These are phyloP conservation scores for Oithona nana DNA, from an alignment of 2,888 invertebrate species.

Conservation along the genomic window DNA sequence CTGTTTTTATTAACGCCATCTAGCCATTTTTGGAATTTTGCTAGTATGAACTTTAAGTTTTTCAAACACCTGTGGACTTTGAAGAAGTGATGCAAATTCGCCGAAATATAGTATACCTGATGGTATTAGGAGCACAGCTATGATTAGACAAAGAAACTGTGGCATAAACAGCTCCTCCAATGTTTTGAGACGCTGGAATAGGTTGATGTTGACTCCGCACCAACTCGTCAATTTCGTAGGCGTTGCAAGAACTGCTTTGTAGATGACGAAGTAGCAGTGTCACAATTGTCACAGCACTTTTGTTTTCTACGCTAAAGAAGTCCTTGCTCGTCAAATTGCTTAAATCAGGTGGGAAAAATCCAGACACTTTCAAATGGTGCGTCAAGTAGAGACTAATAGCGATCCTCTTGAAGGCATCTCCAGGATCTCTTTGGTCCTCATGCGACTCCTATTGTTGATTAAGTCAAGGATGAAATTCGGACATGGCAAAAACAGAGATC, in stretches of 20 bases:
- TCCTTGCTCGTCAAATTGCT: constrained; percentile 19
- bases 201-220: constrained; percentile 19
- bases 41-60: too few relatives aligned
- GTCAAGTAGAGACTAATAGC: constrained; percentile 29
- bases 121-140: constrained; percentile 31
- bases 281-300: constrained; percentile 24
- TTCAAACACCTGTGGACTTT: too few relatives aligned
- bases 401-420: constrained; percentile 18
- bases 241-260: constrained; percentile 32
- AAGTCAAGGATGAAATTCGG: background rate
- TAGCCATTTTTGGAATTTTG: too few relatives aligned
- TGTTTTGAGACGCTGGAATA: constrained; percentile 25
- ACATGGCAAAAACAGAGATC: background rate
- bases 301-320: constrained; percentile 16
- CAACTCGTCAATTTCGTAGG: constrained; percentile 32
- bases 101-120: too few relatives aligned
- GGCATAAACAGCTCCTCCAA: constrained; percentile 33
- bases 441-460: constrained; percentile 23
- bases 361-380: constrained; percentile 26
- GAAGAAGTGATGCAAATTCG: too few relatives aligned
- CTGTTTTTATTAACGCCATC: too few relatives aligned
- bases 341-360: constrained; percentile 21
- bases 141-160: constrained; percentile 34
- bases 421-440: constrained; percentile 7
- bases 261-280: constrained; percentile 28